Conservation (phyloP, 2,113 vertebrate genomes). For the Laticauda laticaudata region DNA sequence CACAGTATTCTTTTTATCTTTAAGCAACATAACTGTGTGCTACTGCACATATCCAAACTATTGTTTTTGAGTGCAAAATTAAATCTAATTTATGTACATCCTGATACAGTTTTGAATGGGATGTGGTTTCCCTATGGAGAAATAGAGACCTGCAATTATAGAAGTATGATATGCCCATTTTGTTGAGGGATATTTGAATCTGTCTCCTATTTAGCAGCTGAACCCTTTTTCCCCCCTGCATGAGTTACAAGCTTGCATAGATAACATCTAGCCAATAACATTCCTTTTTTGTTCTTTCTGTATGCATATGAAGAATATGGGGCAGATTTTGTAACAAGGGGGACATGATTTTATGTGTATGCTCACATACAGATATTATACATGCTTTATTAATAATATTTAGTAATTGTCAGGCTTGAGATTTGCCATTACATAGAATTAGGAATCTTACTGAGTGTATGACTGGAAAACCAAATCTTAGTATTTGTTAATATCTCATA, state of each 20-base stretch:
- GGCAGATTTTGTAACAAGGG: slow-evolving; percentile 4
- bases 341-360: slow-evolving; percentile 30
- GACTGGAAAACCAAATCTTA: not conserved
- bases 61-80: not conserved
- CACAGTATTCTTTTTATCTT: not conserved
- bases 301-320: not conserved
- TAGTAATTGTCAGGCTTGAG: not conserved
- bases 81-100: not conserved
- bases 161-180: not conserved
- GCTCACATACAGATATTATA: not conserved
- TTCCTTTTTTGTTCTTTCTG: not conserved
- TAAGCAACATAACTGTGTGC: not conserved
- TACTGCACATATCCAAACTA: not conserved
- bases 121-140: not conserved
- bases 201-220: not conserved
- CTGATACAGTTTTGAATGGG: not conserved
- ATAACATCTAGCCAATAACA: slow-evolving; percentile 6
- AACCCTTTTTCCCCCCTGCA: not conserved
- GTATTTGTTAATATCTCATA: not conserved
- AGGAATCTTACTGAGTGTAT: not conserved
- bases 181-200: not conserved
- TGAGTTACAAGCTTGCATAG: not conserved
- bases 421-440: not conserved
- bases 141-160: not conserved
- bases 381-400: slow-evolving; percentile 10